These are phyloP conservation scores for Drosophila phalerata DNA, from an alignment of 2,888 invertebrate genomes.

Conservation along the genomic window DNA sequence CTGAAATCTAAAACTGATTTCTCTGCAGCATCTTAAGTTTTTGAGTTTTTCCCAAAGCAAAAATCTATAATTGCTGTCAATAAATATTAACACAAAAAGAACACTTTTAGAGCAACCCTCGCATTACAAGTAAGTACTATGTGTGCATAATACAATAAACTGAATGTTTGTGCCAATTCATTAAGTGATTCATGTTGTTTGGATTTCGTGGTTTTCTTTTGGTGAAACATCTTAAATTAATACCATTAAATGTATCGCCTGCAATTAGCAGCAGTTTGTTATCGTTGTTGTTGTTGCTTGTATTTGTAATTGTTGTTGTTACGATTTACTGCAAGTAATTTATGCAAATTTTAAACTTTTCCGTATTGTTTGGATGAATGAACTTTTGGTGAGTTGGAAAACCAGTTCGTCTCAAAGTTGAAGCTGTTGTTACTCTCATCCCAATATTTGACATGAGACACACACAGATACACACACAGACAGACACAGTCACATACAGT, in stretches of 20 bases:
- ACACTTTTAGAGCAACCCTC: slow-evolving; percentile 5
- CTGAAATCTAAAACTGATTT: not conserved
- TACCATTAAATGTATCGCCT: slow-evolving; percentile 55
- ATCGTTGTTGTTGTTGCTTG: slow-evolving; percentile 17
- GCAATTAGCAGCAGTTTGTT: slow-evolving; percentile 58
- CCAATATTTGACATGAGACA: slow-evolving; percentile 35
- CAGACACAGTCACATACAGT: slow-evolving; percentile 8
- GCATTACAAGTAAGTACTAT: not conserved
- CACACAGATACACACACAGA: slow-evolving; percentile 13
- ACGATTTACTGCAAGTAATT: slow-evolving; percentile 65
- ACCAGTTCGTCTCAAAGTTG: slow-evolving; percentile 59
- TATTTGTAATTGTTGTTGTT: slow-evolving; percentile 21
- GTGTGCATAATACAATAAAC: not conserved
- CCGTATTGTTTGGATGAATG: slow-evolving; percentile 83
- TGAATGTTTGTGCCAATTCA: slow-evolving; percentile 7
- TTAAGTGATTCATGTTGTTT: slow-evolving; percentile 23
- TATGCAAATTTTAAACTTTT: slow-evolving; percentile 80
- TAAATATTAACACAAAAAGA: too few species aligned
- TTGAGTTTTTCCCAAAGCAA: too few species aligned
- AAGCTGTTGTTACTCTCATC: slow-evolving; percentile 30
- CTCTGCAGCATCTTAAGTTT: too few species aligned
- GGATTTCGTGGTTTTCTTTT: slow-evolving; percentile 51
- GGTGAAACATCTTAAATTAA: slow-evolving; percentile 61
- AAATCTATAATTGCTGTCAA: too few species aligned
- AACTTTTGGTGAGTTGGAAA: slow-evolving; percentile 63